Percentiles rank a stretch among this genome's conserved stretches.
phyloP scores from a whole-genome alignment of 53 echinoderm and acorn worm genomes.

The Holothuria scabra region DNA sequence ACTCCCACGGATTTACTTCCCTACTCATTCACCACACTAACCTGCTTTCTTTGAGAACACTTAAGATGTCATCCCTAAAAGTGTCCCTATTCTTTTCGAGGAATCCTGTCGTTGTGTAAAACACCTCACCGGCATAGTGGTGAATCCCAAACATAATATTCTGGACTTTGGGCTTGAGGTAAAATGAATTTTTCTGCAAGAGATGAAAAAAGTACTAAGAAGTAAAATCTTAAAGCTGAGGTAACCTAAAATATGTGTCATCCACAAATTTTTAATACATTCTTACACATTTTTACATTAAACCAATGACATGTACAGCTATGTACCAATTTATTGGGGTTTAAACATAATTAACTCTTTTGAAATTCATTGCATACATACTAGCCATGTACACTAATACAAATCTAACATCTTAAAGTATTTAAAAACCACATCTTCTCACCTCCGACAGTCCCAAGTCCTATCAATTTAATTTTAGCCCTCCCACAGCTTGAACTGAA shows the following conservation, averaged over 20 bases:
- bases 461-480: too few relatives aligned
- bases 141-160: constrained; percentile 87
- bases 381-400: too few relatives aligned
- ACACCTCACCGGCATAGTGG: constrained; percentile 97
- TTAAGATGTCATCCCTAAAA: constrained; percentile 91
- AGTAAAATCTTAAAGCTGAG: background rate
- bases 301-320: too few relatives aligned
- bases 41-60: constrained; percentile 94
- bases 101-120: constrained; percentile 87
- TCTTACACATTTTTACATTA: too few relatives aligned
- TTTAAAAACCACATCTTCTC: too few relatives aligned
- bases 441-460: too few relatives aligned
- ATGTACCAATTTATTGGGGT: too few relatives aligned
- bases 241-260: background rate
- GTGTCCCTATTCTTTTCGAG: constrained; percentile 98
- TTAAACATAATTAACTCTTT: too few relatives aligned
- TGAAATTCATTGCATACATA: too few relatives aligned
- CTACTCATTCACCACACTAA: constrained; percentile 19
- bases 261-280: background rate
- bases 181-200: constrained; percentile 87
- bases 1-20: too few relatives aligned
- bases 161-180: constrained; percentile 89
- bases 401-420: too few relatives aligned
- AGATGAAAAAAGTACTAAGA: constrained; percentile 8
- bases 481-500: too few relatives aligned